Conservation (phyloP, 2,888 invertebrate genomes). For the Mylabris sibirica region DNA sequence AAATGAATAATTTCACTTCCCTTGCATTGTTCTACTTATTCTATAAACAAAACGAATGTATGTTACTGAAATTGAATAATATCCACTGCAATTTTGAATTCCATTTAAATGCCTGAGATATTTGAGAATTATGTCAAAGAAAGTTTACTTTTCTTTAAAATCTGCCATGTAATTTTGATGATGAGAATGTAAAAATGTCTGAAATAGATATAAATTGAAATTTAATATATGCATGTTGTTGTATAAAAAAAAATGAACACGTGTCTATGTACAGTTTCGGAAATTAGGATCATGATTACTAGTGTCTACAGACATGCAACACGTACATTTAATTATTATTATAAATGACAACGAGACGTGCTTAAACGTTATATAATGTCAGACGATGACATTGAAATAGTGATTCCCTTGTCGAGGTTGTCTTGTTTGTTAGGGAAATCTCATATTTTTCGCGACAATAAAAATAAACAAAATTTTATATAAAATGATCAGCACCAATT, state of each 20-base stretch:
- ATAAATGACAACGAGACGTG: constrained; percentile 33
- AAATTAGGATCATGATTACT: constrained; percentile 23
- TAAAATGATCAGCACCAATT: not conserved
- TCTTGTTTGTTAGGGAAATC: constrained; percentile 29
- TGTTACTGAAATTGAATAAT: constrained; percentile 36
- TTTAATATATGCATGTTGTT: constrained; percentile 23
- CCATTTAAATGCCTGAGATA: constrained; percentile 33
- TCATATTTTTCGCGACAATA: constrained; percentile 17
- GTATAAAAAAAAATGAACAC: constrained; percentile 26
- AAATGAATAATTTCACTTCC: constrained; percentile 38
- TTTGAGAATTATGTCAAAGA: constrained; percentile 44
- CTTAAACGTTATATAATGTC: constrained; percentile 33
- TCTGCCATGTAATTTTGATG: constrained; percentile 37
- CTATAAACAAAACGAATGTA: constrained; percentile 29
- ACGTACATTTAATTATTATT: constrained; percentile 35
- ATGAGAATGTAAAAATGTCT: constrained; percentile 36
- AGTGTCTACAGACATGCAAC: constrained; percentile 22
- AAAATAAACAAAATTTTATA: not conserved
- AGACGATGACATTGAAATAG: constrained; percentile 35
- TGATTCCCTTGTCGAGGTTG: constrained; percentile 32
- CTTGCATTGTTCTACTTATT: constrained; percentile 36
- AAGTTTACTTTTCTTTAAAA: constrained; percentile 37
- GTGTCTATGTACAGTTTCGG: constrained; percentile 26
- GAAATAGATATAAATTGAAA: constrained; percentile 29
- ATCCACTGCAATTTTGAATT: constrained; percentile 25